phyloP scores from a whole-genome alignment of 2,888 invertebrate genomes.

The Eristalis tenax region DNA sequence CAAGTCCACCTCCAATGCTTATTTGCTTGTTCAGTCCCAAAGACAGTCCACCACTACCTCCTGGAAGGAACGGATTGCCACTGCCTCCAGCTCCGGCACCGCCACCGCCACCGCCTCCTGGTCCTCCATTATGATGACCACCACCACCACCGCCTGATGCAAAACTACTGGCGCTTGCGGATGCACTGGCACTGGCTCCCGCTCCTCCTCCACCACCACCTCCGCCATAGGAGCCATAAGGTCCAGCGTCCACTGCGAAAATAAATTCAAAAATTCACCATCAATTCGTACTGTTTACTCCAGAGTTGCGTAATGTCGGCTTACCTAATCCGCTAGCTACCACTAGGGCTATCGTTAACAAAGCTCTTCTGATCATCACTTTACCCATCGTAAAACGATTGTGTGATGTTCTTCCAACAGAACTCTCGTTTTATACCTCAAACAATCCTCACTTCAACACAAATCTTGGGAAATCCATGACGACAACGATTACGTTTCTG shows the following conservation, averaged over 20 bases:
- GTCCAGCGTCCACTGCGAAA: conserved; percentile 51
- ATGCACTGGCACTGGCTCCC: conserved; percentile 71
- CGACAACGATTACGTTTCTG: conserved; percentile 35
- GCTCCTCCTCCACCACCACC: conserved; percentile 52
- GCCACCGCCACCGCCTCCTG: conserved; percentile 38
- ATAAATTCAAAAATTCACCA: background rate
- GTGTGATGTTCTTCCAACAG: conserved; percentile 36
- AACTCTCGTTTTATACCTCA: conserved; percentile 64
- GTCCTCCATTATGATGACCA: conserved; percentile 36
- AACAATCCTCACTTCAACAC: conserved; percentile 7
- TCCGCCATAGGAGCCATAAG: conserved; percentile 72
- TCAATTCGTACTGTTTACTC: background rate
- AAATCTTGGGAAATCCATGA: conserved; percentile 69
- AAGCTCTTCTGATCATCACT: conserved; percentile 59
- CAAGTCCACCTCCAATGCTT: conserved; percentile 8
- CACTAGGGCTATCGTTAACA: conserved; percentile 64
- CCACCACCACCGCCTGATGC: conserved; percentile 66
- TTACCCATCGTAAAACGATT: conserved; percentile 59
- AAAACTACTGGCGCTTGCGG: conserved; percentile 73
- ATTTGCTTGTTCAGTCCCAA: conserved; percentile 49
- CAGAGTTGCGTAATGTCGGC: background rate
- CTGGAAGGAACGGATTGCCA: conserved; percentile 71
- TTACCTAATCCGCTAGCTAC: conserved; percentile 56
- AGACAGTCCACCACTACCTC: conserved; percentile 34
- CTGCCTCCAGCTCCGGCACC: conserved; percentile 18